A percentile compares a stretch with the other conserved stretches of the same genome.
phyloP scores from a whole-genome alignment of 2,797 vertebrate genomes.

The Aerospiza tachiro region DNA sequence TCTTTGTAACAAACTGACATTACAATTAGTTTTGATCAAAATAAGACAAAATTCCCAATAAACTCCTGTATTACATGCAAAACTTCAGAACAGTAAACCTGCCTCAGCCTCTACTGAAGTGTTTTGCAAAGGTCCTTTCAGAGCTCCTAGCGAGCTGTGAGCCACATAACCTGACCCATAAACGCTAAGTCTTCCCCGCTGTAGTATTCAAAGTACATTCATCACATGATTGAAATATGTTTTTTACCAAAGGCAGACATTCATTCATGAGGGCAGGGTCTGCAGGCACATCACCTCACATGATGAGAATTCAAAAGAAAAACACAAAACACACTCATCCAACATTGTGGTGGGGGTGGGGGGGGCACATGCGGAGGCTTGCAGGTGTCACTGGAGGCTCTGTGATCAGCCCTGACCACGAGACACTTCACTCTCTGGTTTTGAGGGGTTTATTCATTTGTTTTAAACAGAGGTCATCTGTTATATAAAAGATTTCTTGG shows the following conservation, averaged over 20 bases:
- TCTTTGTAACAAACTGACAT: neutral
- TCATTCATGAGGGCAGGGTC: neutral
- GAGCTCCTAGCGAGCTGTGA: neutral
- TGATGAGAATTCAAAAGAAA: neutral
- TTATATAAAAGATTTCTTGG: neutral
- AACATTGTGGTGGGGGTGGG: rapidly evolving
- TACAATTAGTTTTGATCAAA: neutral
- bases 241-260: neutral
- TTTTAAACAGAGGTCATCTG: neutral
- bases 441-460: neutral
- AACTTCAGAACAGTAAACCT: neutral
- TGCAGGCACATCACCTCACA: neutral
- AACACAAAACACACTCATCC: neutral
- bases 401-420: neutral
- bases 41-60: neutral
- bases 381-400: neutral
- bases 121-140: neutral
- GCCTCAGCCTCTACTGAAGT: neutral
- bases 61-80: neutral
- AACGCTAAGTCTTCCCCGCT: no score
- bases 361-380: rapidly evolving
- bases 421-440: neutral
- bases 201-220: neutral
- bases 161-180: neutral
- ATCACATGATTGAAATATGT: rapidly evolving